Conservation (phyloP, 2,888 invertebrate species). For the Ecliptopera silaceata region DNA sequence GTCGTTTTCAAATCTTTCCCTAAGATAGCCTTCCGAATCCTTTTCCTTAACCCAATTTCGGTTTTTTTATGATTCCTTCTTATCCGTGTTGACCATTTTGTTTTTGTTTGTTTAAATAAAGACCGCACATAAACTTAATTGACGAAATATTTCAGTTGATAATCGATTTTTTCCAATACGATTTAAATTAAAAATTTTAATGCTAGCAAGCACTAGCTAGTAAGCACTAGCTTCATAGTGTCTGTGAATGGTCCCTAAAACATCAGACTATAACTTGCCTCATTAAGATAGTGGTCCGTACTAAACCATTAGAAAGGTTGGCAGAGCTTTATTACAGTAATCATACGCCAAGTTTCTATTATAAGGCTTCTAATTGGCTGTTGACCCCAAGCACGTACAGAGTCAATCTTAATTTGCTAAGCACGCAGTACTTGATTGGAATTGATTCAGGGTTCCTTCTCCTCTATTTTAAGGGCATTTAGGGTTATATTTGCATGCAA, state of each 20-base stretch:
- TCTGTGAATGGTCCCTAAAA: no score
- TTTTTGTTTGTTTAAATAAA: not conserved
- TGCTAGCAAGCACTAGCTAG: no score
- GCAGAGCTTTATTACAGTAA: conserved; percentile 16
- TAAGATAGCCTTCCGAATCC: conserved; percentile 20
- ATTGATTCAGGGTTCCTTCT: conserved; percentile 50
- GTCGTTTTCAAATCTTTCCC: conserved; percentile 33
- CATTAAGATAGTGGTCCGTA: conserved; percentile 10
- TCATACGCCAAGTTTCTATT: conserved; percentile 31
- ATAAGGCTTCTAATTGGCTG: conserved; percentile 58
- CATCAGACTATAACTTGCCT: not conserved
- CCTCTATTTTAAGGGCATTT: conserved; percentile 33
- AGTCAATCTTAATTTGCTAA: conserved; percentile 62
- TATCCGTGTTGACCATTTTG: not conserved
- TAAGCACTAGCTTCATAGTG: no score
- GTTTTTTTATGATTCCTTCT: conserved; percentile 7
- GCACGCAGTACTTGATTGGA: conserved; percentile 53
- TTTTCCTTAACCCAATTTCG: conserved; percentile 4
- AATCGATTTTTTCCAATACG: no score
- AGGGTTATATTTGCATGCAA: conserved; percentile 17
- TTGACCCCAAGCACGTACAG: conserved; percentile 56
- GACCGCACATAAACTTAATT: no score
- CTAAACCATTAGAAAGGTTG: conserved; percentile 17
- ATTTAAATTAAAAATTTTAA: no score
- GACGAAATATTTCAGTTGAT: no score